These are phyloP conservation scores for Odontothrips loti DNA, from an alignment of 2,888 invertebrate species.

Conservation along the genomic window DNA sequence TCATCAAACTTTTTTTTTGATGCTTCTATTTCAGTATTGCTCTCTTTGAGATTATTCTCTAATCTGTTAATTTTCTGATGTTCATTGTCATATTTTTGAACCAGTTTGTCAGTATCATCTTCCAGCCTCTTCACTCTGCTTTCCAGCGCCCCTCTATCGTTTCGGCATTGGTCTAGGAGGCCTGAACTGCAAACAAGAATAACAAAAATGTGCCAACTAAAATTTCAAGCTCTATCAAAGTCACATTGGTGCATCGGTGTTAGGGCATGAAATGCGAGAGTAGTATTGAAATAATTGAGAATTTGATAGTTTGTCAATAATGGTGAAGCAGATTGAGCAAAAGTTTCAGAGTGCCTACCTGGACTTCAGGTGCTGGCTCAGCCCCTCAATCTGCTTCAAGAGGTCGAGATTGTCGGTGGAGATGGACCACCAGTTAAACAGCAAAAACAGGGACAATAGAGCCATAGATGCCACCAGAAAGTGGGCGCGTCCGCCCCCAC, in stretches of 20 bases:
- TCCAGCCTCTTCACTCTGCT: neutral
- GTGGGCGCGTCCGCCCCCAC: neutral
- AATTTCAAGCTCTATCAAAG: neutral
- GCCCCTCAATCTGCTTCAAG: neutral
- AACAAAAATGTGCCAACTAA: neutral
- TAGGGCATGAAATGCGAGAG: neutral
- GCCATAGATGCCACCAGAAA: neutral
- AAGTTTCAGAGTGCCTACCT: neutral
- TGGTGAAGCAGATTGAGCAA: neutral
- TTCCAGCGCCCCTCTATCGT: neutral
- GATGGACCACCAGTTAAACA: constrained; percentile 19
- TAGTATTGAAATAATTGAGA: neutral
- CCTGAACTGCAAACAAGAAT: neutral
- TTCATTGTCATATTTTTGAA: neutral
- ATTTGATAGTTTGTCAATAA: neutral
- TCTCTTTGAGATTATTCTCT: neutral
- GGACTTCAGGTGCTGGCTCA: neutral
- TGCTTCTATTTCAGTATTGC: neutral
- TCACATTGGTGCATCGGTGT: neutral
- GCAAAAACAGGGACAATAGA: neutral
- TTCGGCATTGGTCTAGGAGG: neutral
- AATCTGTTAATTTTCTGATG: neutral
- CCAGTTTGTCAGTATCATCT: neutral
- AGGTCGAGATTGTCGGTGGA: constrained; percentile 1
- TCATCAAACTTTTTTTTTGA: neutral